These are phyloP conservation scores for Colius striatus DNA, from an alignment of 2,113 vertebrate genomes.

Conservation along the genomic window DNA sequence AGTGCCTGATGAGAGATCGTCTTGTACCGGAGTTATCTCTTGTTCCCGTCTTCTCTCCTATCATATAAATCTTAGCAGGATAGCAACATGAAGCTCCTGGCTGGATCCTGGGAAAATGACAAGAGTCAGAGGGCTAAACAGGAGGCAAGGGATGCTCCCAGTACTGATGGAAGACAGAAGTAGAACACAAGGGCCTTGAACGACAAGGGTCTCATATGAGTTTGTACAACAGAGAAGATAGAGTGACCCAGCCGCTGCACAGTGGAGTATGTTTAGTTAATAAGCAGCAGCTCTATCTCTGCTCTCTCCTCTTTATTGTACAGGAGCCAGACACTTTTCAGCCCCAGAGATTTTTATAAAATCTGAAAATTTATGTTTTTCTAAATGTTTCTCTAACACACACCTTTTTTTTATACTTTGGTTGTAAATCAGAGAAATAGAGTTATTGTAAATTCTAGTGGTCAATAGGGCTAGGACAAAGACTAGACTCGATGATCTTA, in stretches of 20 bases:
- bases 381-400: not conserved
- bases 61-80: not conserved
- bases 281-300: not conserved
- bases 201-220: not conserved
- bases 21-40: not conserved
- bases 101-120: not conserved
- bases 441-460: not conserved
- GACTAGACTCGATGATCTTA: too few species aligned
- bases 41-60: not conserved
- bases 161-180: not conserved
- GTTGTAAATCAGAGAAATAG: not conserved
- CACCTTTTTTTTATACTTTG: not conserved
- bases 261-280: not conserved
- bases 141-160: not conserved
- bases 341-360: not conserved
- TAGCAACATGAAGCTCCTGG: not conserved
- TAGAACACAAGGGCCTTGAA: not conserved
- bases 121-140: not conserved
- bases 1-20: not conserved
- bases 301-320: not conserved
- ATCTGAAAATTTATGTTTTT: not conserved
- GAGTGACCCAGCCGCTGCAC: not conserved
- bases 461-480: too few species aligned
- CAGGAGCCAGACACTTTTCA: not conserved
- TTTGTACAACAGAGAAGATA: not conserved